These are phyloP conservation scores for Palythoa caribaeorum DNA, from an alignment of 92 coral and sea anemone species.

Conservation along the genomic window DNA sequence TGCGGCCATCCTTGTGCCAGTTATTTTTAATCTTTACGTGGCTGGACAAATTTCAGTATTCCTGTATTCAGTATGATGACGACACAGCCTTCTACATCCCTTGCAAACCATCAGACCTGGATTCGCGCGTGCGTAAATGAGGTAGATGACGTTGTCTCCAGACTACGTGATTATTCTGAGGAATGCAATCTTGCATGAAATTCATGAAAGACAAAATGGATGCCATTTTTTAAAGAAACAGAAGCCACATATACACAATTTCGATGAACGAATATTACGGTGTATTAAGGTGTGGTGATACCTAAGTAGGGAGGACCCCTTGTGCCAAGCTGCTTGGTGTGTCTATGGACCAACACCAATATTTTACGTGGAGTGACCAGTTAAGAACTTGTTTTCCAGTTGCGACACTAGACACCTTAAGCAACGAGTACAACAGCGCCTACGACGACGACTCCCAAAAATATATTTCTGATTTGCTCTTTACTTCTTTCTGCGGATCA, in stretches of 20 bases:
- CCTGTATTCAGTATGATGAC: constrained; percentile 70
- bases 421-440: no score
- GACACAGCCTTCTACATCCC: constrained; percentile 58
- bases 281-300: constrained; percentile 17
- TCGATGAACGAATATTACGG: constrained; percentile 28
- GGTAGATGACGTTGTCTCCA: constrained; percentile 32
- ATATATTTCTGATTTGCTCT: no score
- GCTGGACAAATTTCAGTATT: constrained; percentile 48
- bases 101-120: constrained; percentile 44
- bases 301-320: neutral
- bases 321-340: constrained; percentile 34
- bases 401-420: constrained; percentile 22
- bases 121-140: constrained; percentile 13
- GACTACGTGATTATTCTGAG: constrained; percentile 45
- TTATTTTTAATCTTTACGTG: constrained; percentile 60
- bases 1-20: constrained; percentile 64
- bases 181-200: constrained; percentile 55
- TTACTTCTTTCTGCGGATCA: no score
- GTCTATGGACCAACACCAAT: constrained; percentile 47
- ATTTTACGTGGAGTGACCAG: constrained; percentile 54
- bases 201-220: constrained; percentile 55
- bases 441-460: no score
- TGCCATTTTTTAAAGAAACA: constrained; percentile 58
- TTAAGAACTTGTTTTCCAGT: constrained; percentile 21
- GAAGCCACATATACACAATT: constrained; percentile 51